phyloP scores from a whole-genome alignment of 2,888 invertebrate species.

The Autographa gamma region DNA sequence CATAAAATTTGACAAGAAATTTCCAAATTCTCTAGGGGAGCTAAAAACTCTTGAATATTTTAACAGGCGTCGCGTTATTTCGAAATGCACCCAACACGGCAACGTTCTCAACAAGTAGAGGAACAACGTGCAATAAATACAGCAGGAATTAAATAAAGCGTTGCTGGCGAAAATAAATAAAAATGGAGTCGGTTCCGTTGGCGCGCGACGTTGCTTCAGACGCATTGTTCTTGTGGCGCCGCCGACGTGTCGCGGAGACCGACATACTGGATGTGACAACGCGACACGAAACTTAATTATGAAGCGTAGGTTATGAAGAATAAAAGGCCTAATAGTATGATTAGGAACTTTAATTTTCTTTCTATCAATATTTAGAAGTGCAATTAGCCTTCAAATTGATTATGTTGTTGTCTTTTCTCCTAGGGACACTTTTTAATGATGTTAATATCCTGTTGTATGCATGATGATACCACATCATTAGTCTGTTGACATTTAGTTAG shows the following conservation, averaged over 20 bases:
- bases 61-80: neutral
- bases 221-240: constrained; percentile 66
- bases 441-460: no score
- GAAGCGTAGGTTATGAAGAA: neutral
- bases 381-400: no score
- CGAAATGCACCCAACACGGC: constrained; percentile 10
- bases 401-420: no score
- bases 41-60: neutral
- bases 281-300: constrained; percentile 14
- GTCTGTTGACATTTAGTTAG: no score
- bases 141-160: constrained; percentile 59
- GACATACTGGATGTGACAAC: constrained; percentile 12
- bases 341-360: no score
- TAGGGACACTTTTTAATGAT: no score
- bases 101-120: constrained; percentile 55
- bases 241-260: constrained; percentile 8
- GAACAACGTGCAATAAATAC: constrained; percentile 55
- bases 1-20: no score
- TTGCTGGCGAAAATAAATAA: constrained; percentile 56
- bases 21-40: neutral
- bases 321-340: neutral
- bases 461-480: no score
- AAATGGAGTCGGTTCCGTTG: constrained; percentile 49
- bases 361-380: no score
- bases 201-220: constrained; percentile 44